Evolutionary conservation across 23 tunicate species (phyloP), one percentile per base, ranked within the genome.

Genomic region (Styela clava): DNA sequence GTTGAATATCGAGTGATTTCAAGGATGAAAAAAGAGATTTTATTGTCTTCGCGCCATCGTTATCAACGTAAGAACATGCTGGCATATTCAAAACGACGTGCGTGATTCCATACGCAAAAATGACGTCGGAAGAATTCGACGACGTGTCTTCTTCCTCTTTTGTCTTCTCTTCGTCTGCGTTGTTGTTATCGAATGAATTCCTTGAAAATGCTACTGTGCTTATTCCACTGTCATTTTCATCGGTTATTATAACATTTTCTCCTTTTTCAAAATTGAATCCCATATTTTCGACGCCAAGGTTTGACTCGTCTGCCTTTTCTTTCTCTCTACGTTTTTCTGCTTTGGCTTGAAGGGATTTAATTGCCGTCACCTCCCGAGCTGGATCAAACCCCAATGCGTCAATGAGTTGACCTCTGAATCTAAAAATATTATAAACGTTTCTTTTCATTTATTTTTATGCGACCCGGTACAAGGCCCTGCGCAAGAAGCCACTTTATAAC

Each of bases 11-110:
- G 31, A 67, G 31, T 25, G 71, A 27, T 1, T 29, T 27, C 71
- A 67, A 67, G 30, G 71, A 67, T 1, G 31, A 67, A 22, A 67
- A 67, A 16, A 22, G 12, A 1, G 71, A 67, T 68, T 76, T 82
- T 0, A 91, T 24, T 33, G 87, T 36, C 52, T 85, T 91, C 69
- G 82, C 82, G n/a, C 92, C 93, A 70, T 93, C 98, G 68, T 88
- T 93, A 63, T 93, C 98, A 32, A 93, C 62, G 64, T 84, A 88
- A 21, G 87, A 37, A 64, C 98, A 88, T 33, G 81, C 25, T 28
- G 64, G 69, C 87, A 93, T 76, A 32, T 87, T 93, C 1, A 93
- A 27, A 16, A 93, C 77, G 71, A 64, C 33, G 9, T 71, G 34
- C 16, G 44, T 78, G 7, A 44, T 44, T 44, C 56, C 56, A 44